A percentile compares a stretch with the other conserved stretches of the same genome.
Conservation (phyloP, 2,113 vertebrate genomes). For the Lynx canadensis region DNA sequence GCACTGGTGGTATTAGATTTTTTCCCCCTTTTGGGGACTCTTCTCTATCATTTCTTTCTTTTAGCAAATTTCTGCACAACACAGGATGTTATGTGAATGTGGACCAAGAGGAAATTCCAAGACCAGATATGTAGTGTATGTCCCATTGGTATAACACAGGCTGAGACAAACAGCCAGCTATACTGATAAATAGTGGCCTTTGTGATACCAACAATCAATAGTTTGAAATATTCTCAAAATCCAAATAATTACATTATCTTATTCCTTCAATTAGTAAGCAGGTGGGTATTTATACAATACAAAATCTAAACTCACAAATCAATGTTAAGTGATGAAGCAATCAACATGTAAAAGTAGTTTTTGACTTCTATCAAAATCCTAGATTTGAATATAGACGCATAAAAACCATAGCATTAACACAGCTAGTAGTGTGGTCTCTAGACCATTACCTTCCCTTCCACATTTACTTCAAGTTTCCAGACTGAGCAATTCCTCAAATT, state of each 20-base stretch:
- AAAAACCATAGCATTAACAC: not conserved
- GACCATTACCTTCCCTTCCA: not conserved
- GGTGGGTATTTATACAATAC: not conserved
- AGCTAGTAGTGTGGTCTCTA: not conserved
- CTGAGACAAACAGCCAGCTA: not conserved
- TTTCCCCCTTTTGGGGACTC: not conserved
- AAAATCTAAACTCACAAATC: not conserved
- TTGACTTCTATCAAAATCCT: not conserved
- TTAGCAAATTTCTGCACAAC: not conserved
- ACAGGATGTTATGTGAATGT: not conserved
- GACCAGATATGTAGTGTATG: not conserved
- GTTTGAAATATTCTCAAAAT: not conserved
- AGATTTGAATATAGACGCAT: not conserved
- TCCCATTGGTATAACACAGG: not conserved
- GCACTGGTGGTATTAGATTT: not conserved
- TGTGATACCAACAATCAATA: not conserved
- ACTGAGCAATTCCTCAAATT: not conserved
- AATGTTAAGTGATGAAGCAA: not conserved
- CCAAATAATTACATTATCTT: not conserved
- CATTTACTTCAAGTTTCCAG: conserved; percentile 27
- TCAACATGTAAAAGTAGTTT: not conserved
- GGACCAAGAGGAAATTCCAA: not conserved
- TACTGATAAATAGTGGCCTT: not conserved
- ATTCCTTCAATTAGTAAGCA: conserved; percentile 18
- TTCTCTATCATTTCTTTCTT: not conserved